These are phyloP conservation scores for Lepus americanus DNA, from an alignment of 2,113 vertebrate species.

Conservation along the genomic window DNA sequence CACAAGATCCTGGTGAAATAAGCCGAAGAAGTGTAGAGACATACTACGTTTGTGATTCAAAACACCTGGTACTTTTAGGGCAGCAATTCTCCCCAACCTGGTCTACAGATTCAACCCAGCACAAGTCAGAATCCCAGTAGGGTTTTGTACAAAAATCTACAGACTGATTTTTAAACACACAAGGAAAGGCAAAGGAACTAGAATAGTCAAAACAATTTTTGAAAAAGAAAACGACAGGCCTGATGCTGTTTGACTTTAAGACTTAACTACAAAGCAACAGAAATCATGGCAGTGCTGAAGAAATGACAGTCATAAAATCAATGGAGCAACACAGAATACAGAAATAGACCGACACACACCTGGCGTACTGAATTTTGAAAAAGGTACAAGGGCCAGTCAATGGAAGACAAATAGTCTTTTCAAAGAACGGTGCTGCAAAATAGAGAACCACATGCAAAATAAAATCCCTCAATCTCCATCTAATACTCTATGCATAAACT, in stretches of 20 bases:
- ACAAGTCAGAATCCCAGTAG: not conserved
- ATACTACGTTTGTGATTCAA: not conserved
- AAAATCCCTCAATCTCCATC: not conserved
- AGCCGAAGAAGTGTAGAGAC: not conserved
- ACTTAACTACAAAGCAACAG: not conserved
- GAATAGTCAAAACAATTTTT: not conserved
- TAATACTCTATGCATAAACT: not conserved
- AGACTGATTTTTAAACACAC: conserved; percentile 10
- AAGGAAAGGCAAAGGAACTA: not conserved
- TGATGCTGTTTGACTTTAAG: not conserved
- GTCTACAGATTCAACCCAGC: not conserved
- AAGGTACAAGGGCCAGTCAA: not conserved
- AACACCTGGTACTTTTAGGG: not conserved
- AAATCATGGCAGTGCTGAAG: not conserved
- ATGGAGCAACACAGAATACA: not conserved
- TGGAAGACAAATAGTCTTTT: not conserved
- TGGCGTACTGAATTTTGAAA: not conserved
- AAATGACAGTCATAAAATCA: not conserved
- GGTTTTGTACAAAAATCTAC: conserved; percentile 29
- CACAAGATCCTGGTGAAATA: not conserved
- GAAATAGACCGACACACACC: not conserved
- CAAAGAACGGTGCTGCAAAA: not conserved
- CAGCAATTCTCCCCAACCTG: not conserved
- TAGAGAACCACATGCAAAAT: not conserved
- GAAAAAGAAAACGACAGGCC: not conserved